Base-by-base conservation (phyloP, 2,888 invertebrate species). In the Hermaeophaga mercurialis region DNA sequence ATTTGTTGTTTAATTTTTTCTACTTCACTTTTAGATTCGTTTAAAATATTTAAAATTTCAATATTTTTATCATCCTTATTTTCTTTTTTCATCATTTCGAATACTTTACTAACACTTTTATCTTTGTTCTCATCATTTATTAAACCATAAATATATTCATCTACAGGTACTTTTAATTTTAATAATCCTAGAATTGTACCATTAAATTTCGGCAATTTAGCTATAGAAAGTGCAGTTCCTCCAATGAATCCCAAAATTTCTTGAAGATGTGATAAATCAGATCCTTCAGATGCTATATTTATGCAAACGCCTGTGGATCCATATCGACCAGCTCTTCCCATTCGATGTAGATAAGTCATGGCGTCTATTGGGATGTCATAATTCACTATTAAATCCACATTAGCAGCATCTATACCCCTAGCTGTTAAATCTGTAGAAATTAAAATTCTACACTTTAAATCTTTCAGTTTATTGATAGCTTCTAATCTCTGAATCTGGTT, bases 261-360 rank as follows among this genome's bases (percentile, higher is more conserved):
- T 66, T 79, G 79, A 66, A 91, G 87, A 36, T 77, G 78, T 1
- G 73, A 63, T 41, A 82, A 65, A 74, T 94, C 93, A 49, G 82
- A 79, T 4, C 86, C 86, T 44, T 84, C 81, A 66, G 86, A 81
- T 6, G 89, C 78, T 54, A 96, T 84, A 45, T 88, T 88, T 9
- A 96, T 83, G 18, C 91, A 88, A 54, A 85, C 82, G 47, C 95
- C 96, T 74, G 85, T 85, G 1, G 91, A 87, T 1, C 97, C 98
- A 81, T 89, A 98, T 59, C 98, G 82, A 0, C 98, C 98, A 36
- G 96, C 95, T 68, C 98, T 84, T 1, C 98, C 98, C 73, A 96
- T 95, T 71, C 98, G 83, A 80, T 99, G 98, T 61, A 96, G 82
- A 80, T 96, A 96, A 12, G 91, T 94, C 62, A 89, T 87, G 65